Evolutionary conservation across 2,888 invertebrate genomes (phyloP).

Genomic region (Perizoma affinitatum): DNA sequence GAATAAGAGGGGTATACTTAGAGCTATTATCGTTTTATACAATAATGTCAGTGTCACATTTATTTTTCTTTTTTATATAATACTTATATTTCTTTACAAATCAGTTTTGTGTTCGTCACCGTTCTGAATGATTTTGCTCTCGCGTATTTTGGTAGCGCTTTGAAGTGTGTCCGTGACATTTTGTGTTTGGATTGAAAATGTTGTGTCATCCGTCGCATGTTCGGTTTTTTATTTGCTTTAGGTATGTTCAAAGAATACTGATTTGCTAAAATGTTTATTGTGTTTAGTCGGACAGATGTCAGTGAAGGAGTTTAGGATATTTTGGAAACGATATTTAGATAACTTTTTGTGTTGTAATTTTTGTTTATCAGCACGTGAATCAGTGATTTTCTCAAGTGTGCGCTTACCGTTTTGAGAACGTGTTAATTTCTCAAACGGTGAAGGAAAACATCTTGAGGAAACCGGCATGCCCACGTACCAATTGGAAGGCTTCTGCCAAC

Average conservation of each 20-base stretch:
- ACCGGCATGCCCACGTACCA: too few relatives aligned
- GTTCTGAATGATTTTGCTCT: conserved; percentile 37
- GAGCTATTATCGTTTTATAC: not conserved
- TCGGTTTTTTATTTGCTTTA: conserved; percentile 43
- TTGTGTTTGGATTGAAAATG: conserved; percentile 50
- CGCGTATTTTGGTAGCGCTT: conserved; percentile 52
- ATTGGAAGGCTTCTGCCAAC: too few relatives aligned
- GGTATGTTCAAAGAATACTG: conserved; percentile 48
- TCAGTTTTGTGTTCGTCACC: conserved; percentile 17
- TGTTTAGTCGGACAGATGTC: conserved; percentile 37
- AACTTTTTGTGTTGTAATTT: conserved; percentile 26
- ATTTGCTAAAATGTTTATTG: conserved; percentile 54
- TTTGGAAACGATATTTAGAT: conserved; percentile 14
- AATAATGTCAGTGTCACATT: not conserved
- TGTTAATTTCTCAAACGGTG: too few relatives aligned
- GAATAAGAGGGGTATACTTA: not conserved
- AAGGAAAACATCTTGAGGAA: too few relatives aligned
- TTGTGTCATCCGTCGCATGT: conserved; percentile 52
- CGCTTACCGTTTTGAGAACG: too few relatives aligned
- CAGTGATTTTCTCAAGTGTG: conserved; percentile 14
- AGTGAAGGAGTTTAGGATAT: conserved; percentile 16
- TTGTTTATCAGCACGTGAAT: conserved; percentile 15
- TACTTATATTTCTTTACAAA: too few relatives aligned
- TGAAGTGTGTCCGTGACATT: conserved; percentile 56
- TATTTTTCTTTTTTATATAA: conserved; percentile 37